phyloP scores from a whole-genome alignment of 2,888 invertebrate species.

The Prionchulus punctatus region DNA sequence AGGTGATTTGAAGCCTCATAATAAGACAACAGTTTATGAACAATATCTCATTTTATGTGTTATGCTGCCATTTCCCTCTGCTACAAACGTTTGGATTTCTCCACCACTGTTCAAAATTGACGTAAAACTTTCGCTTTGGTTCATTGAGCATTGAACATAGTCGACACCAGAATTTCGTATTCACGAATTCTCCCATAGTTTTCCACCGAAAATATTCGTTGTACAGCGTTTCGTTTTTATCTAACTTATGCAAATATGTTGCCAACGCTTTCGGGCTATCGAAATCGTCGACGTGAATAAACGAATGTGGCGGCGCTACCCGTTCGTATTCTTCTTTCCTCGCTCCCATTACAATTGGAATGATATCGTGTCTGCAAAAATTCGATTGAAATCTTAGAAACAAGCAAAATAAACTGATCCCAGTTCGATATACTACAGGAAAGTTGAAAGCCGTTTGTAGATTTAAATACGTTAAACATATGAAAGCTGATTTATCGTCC shows the following conservation, averaged over 20 bases:
- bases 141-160: constrained; percentile 60
- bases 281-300: constrained; percentile 89
- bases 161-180: constrained; percentile 84
- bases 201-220: constrained; percentile 89
- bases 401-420: too few relatives aligned
- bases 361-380: constrained; percentile 10
- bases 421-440: too few relatives aligned
- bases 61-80: background rate
- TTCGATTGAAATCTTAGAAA: too few relatives aligned
- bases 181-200: constrained; percentile 84
- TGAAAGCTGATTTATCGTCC: too few relatives aligned
- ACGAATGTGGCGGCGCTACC: constrained; percentile 72
- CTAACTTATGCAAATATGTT: constrained; percentile 62
- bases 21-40: too few relatives aligned
- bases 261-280: constrained; percentile 62
- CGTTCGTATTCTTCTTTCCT: constrained; percentile 74
- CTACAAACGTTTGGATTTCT: constrained; percentile 56
- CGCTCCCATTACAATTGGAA: constrained; percentile 42
- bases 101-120: constrained; percentile 84
- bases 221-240: constrained; percentile 69
- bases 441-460: too few relatives aligned
- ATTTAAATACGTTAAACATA: too few relatives aligned
- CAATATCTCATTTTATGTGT: too few relatives aligned
- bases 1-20: too few relatives aligned
- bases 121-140: constrained; percentile 39